A percentile compares a stretch with the other conserved stretches of the same genome.
phyloP scores from a whole-genome alignment of 2,113 vertebrate genomes.

The Clupea harengus region DNA sequence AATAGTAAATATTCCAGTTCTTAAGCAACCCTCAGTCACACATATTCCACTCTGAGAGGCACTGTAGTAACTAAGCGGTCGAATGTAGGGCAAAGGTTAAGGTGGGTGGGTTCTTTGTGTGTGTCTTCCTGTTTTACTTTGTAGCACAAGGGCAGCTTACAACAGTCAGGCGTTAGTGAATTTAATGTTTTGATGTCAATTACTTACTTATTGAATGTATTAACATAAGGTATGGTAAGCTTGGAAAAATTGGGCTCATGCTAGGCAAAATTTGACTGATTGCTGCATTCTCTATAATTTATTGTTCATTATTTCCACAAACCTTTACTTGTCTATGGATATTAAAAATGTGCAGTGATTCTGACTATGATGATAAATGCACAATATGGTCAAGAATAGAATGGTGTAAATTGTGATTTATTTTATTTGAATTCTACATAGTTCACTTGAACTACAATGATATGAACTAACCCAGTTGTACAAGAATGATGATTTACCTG shows the following conservation, averaged over 20 bases:
- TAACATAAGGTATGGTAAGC: background rate
- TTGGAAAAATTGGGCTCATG: background rate
- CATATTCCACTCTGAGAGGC: background rate
- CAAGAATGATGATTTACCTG: no score
- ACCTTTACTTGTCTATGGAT: no score
- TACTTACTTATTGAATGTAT: background rate
- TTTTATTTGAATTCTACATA: background rate
- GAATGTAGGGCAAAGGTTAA: conserved; percentile 69
- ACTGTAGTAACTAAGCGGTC: conserved; percentile 10
- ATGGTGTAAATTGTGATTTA: background rate
- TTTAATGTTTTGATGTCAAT: background rate
- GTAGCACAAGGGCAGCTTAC: conserved; percentile 32
- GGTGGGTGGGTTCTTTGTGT: conserved; percentile 27
- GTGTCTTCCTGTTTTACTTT: conserved; percentile 49
- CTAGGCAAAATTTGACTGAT: background rate
- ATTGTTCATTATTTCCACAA: background rate
- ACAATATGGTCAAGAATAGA: background rate
- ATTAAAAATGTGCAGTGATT: background rate
- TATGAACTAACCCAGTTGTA: no score
- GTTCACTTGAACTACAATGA: no score
- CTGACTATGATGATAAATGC: background rate
- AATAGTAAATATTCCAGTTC: background rate
- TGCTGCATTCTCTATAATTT: background rate
- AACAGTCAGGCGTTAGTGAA: background rate
- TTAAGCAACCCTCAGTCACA: background rate